These are phyloP conservation scores for Leuciscus idus DNA, from an alignment of 2,113 vertebrate genomes.

Conservation along the genomic window DNA sequence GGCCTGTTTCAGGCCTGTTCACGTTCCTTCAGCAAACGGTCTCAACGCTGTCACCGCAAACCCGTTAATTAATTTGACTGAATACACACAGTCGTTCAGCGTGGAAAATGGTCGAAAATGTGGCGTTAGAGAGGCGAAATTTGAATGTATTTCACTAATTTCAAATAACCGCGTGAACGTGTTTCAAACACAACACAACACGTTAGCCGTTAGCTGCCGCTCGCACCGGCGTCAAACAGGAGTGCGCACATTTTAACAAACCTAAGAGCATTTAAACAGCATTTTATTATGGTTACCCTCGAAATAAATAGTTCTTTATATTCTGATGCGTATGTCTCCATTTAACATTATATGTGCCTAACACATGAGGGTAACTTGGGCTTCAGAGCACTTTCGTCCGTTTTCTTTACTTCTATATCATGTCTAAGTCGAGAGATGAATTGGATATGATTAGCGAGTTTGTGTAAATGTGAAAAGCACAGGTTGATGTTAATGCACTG, in stretches of 20 bases:
- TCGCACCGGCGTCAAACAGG: not conserved
- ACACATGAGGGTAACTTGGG: not conserved
- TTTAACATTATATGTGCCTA: not conserved
- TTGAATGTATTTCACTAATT: not conserved
- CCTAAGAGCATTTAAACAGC: not conserved
- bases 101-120: not conserved
- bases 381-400: not conserved
- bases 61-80: not conserved
- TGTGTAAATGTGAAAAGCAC: not conserved
- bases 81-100: not conserved
- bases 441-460: too few relatives aligned
- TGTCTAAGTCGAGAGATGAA: not conserved
- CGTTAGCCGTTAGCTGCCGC: conserved; percentile 28
- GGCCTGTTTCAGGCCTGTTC: conserved; percentile 68
- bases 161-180: not conserved
- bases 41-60: not conserved
- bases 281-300: not conserved
- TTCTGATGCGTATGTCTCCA: too few relatives aligned
- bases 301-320: not conserved
- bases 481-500: not conserved
- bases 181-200: not conserved
- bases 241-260: not conserved
- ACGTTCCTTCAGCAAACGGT: conserved; percentile 30
- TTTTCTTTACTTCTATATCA: not conserved
- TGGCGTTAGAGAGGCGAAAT: too few relatives aligned